Evolutionary conservation across 2,888 invertebrate species (phyloP).

Genomic region (Drosophila pullipes): DNA sequence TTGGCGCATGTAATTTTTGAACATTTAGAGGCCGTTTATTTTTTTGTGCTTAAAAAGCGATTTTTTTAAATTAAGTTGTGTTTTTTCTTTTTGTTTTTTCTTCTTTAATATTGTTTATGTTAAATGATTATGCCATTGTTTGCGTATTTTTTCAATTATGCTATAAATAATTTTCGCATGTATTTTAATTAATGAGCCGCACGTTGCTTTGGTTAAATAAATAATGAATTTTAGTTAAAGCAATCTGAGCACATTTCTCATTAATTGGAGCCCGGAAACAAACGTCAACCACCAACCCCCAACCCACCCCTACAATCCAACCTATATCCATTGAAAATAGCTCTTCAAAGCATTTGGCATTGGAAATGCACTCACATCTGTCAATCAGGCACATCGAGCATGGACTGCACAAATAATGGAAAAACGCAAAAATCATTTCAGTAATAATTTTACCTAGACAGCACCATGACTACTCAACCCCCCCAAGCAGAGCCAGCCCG

Average conservation of each 20-base stretch:
- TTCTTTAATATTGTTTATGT: slow-evolving; percentile 24
- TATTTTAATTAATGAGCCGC: slow-evolving; percentile 65
- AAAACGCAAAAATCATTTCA: slow-evolving; percentile 47
- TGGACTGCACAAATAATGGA: slow-evolving; percentile 30
- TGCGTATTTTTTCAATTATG: slow-evolving; percentile 47
- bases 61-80: neutral
- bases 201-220: slow-evolving; percentile 44
- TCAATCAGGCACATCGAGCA: slow-evolving; percentile 55
- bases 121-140: slow-evolving; percentile 36
- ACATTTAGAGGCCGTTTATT: neutral
- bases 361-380: slow-evolving; percentile 26
- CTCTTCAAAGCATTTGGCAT: slow-evolving; percentile 5
- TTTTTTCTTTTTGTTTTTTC: neutral
- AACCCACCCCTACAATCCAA: neutral
- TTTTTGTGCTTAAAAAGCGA: neutral
- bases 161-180: slow-evolving; percentile 55
- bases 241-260: slow-evolving; percentile 7
- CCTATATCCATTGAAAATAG: neutral
- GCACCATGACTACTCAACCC: slow-evolving; percentile 1
- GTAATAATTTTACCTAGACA: slow-evolving; percentile 43
- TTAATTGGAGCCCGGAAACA: slow-evolving; percentile 30
- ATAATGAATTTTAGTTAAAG: slow-evolving; percentile 53
- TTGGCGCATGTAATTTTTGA: neutral
- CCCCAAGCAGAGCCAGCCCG: neutral
- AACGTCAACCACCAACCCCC: neutral